Conservation (phyloP, 2,113 vertebrate genomes). For the Cryptotis parvus region DNA sequence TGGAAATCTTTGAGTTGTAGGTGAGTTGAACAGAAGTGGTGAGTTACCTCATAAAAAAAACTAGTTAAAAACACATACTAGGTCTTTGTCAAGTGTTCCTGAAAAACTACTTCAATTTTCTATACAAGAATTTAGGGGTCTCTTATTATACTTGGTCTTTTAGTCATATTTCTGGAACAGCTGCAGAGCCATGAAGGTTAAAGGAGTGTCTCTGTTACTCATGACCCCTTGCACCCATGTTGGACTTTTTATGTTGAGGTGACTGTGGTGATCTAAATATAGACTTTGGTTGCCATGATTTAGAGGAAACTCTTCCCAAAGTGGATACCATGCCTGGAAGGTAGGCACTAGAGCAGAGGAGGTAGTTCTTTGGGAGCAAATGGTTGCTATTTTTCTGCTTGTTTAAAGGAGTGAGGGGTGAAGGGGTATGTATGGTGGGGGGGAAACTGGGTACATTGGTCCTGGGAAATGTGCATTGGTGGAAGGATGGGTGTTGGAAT, state of each 20-base stretch:
- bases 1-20: background rate
- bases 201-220: background rate
- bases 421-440: too few species aligned
- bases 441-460: too few species aligned
- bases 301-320: background rate
- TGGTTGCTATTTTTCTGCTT: too few species aligned
- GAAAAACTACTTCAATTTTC: background rate
- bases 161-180: background rate
- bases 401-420: too few species aligned
- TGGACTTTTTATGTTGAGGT: background rate
- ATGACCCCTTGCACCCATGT: background rate
- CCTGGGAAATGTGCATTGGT: too few species aligned
- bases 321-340: too few species aligned
- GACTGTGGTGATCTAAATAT: background rate
- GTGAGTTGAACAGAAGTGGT: background rate
- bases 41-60: background rate
- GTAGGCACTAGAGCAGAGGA: too few species aligned
- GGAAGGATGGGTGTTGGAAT: too few species aligned
- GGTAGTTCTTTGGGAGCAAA: too few species aligned
- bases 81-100: background rate
- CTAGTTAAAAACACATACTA: background rate
- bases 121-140: background rate
- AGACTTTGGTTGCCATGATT: background rate
- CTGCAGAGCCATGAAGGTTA: background rate
- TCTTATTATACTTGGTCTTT: background rate